Percentiles rank a stretch among this genome's conserved stretches.
Evolutionary conservation across 2,113 vertebrate genomes (phyloP).

Genomic region (Picathartes gymnocephalus): DNA sequence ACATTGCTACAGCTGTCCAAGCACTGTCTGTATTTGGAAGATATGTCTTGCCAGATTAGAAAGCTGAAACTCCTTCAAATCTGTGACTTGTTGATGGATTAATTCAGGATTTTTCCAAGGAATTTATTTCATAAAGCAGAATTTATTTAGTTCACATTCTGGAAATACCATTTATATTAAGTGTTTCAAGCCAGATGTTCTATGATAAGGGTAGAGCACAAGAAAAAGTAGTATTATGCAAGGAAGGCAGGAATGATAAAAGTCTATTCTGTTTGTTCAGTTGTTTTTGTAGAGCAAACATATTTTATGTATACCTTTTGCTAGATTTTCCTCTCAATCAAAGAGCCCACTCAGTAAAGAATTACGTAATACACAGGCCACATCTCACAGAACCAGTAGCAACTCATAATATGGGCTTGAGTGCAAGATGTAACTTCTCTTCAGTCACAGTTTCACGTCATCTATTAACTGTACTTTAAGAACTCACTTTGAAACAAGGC

Average conservation of each 20-base stretch:
- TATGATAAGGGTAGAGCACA: not conserved
- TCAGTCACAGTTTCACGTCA: not conserved
- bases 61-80: constrained; percentile 31
- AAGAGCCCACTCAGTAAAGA: not conserved
- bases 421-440: not conserved
- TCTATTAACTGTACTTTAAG: not conserved
- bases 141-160: constrained; percentile 10
- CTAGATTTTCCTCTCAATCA: not conserved
- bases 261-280: not conserved
- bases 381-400: not conserved
- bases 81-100: not conserved
- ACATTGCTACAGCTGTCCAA: not conserved
- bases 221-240: not conserved
- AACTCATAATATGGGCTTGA: not conserved
- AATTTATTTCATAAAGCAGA: constrained; percentile 10
- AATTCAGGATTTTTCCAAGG: not conserved
- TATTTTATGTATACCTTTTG: not conserved
- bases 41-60: not conserved
- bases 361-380: not conserved
- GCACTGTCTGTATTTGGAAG: not conserved
- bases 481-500: not conserved
- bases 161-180: not conserved
- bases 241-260: not conserved
- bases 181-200: not conserved
- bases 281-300: not conserved